Evolutionary conservation across 2,113 vertebrate genomes (phyloP).

Genomic region (Pedetes capensis): DNA sequence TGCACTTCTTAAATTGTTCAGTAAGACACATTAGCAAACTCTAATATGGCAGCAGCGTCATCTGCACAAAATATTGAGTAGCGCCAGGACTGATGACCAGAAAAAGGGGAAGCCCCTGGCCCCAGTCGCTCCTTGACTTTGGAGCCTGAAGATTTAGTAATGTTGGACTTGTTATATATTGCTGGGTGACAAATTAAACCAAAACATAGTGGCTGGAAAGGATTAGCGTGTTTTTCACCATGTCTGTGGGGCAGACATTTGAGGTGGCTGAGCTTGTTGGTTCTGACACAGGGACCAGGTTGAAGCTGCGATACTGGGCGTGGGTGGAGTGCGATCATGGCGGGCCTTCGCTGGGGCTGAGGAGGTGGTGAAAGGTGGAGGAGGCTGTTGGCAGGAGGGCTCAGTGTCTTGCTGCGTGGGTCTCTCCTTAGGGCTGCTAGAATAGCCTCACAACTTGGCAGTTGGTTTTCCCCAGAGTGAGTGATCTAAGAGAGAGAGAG

Average conservation of each 20-base stretch:
- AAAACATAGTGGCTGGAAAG: neutral
- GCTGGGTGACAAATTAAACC: neutral
- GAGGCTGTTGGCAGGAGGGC: neutral
- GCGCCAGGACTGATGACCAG: neutral
- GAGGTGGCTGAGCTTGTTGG: neutral
- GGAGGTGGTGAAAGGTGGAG: neutral
- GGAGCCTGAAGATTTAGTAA: neutral
- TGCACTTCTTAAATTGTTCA: neutral
- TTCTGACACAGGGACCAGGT: neutral
- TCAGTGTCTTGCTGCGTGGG: rapidly evolving
- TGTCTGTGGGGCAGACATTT: neutral
- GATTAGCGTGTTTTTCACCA: neutral
- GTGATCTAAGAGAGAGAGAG: neutral
- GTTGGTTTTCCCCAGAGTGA: neutral
- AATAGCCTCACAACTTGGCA: neutral
- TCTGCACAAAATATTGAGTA: neutral
- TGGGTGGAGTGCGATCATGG: too few species aligned
- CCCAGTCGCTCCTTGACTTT: neutral
- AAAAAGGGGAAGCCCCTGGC: neutral
- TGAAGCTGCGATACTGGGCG: neutral
- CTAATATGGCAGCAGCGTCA: neutral
- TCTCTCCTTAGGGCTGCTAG: neutral
- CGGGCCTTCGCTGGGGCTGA: neutral
- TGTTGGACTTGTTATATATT: neutral
- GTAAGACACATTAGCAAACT: neutral